These are phyloP conservation scores for Mythimna albipuncta DNA, from an alignment of 2,888 invertebrate genomes.

Conservation along the genomic window DNA sequence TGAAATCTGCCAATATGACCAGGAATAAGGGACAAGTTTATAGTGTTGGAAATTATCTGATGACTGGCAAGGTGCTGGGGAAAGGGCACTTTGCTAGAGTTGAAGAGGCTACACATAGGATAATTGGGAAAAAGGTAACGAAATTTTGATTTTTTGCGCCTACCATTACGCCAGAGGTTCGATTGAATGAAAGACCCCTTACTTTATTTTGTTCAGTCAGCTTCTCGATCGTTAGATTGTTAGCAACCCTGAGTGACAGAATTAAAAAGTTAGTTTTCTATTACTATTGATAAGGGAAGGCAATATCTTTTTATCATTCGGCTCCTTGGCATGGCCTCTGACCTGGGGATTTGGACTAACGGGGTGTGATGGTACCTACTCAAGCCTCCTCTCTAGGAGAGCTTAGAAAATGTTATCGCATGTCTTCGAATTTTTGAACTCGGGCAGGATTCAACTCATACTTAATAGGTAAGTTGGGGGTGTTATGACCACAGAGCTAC, in stretches of 20 bases:
- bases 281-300: neutral
- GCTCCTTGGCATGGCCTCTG: neutral
- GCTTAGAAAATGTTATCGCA: no score
- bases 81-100: conserved; percentile 95
- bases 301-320: conserved; percentile 2
- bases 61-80: conserved; percentile 93
- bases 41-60: conserved; percentile 93
- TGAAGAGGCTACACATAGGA: conserved; percentile 93
- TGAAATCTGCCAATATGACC: conserved; percentile 80
- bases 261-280: conserved; percentile 12
- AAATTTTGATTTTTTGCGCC: neutral
- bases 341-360: neutral
- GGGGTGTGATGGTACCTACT: neutral
- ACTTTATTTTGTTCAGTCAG: neutral
- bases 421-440: no score
- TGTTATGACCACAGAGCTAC: no score
- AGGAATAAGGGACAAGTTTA: conserved; percentile 86
- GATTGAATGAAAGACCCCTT: neutral
- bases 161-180: neutral
- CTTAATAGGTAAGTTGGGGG: no score
- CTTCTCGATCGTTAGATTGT: neutral
- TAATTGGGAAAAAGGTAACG: conserved; percentile 92
- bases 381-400: no score
- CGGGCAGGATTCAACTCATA: no score
- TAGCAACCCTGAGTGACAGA: conserved; percentile 11